Evolutionary conservation across 2,888 invertebrate species (phyloP).

Genomic region (Rhingia campestris): DNA sequence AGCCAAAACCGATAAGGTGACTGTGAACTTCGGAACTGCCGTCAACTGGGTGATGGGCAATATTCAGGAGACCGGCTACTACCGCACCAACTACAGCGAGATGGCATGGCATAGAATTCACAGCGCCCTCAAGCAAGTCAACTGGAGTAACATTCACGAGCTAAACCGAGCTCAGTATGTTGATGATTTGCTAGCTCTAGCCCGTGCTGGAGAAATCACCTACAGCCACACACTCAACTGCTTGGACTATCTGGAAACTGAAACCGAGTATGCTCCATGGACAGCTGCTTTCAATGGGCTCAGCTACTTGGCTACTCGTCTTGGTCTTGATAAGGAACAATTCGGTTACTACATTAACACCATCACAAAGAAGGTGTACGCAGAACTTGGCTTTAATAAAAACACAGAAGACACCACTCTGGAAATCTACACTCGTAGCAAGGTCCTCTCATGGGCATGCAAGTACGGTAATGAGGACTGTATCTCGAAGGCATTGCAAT

Average conservation of each 20-base stretch:
- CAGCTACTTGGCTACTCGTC: constrained; percentile 76
- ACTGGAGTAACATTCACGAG: constrained; percentile 75
- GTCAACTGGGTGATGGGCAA: constrained; percentile 80
- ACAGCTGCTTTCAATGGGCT: constrained; percentile 84
- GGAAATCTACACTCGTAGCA: constrained; percentile 84
- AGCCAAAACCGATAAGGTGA: fast-evolving
- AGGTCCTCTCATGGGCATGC: constrained; percentile 86
- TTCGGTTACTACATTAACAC: constrained; percentile 81
- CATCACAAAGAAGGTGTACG: constrained; percentile 82
- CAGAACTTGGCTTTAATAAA: constrained; percentile 83
- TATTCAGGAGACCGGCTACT: constrained; percentile 82
- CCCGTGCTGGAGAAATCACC: constrained; percentile 84
- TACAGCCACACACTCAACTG: constrained; percentile 84
- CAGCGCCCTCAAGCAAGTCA: constrained; percentile 56
- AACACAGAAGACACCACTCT: constrained; percentile 83
- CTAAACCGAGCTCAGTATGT: constrained; percentile 89
- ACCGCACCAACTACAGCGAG: constrained; percentile 88
- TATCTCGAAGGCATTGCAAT: constrained; percentile 80
- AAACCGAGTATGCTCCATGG: constrained; percentile 89
- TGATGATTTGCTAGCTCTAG: constrained; percentile 87
- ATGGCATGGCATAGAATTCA: constrained; percentile 85
- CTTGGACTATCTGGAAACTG: constrained; percentile 86
- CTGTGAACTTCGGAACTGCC: constrained; percentile 1
- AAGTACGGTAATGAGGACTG: constrained; percentile 85
- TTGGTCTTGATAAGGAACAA: constrained; percentile 50